Percentiles rank a stretch among this genome's conserved stretches.
Evolutionary conservation across 2,888 invertebrate species (phyloP).

Genomic region (Gari tellinella): DNA sequence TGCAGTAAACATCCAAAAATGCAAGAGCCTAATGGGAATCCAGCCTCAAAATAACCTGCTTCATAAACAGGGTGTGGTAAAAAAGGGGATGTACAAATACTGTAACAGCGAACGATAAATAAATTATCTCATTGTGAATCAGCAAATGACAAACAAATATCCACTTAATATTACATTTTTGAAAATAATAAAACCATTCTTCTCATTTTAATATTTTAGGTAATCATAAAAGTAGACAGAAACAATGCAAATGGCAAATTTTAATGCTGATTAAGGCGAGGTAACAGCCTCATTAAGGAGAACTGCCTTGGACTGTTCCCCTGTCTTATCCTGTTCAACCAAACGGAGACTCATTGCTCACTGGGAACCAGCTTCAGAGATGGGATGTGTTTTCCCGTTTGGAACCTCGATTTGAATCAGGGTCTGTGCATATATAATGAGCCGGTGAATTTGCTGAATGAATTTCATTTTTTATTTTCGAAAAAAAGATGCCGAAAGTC

Average conservation of each 20-base stretch:
- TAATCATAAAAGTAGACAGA: too few relatives aligned
- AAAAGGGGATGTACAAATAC: constrained; percentile 40
- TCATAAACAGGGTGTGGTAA: constrained; percentile 65
- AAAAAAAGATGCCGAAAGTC: too few relatives aligned
- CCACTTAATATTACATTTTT: too few relatives aligned
- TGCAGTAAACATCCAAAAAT: constrained; percentile 46
- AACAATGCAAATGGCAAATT: too few relatives aligned
- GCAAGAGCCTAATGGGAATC: constrained; percentile 31
- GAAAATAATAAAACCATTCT: too few relatives aligned
- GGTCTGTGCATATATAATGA: constrained; percentile 59
- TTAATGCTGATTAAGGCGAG: background rate
- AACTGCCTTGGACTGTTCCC: constrained; percentile 19
- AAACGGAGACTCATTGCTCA: background rate
- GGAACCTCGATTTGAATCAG: constrained; percentile 48
- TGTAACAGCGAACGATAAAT: constrained; percentile 53
- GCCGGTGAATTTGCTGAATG: constrained; percentile 53
- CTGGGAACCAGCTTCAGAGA: constrained; percentile 33
- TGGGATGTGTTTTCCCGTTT: constrained; percentile 51
- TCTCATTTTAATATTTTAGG: too few relatives aligned
- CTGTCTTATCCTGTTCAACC: background rate
- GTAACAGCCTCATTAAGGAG: constrained; percentile 38
- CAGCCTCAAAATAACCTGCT: constrained; percentile 54
- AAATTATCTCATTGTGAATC: background rate
- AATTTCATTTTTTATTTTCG: too few relatives aligned
- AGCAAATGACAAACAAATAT: background rate